phyloP scores from a whole-genome alignment of 2,888 invertebrate genomes.

The Tanaodytes sp. region DNA sequence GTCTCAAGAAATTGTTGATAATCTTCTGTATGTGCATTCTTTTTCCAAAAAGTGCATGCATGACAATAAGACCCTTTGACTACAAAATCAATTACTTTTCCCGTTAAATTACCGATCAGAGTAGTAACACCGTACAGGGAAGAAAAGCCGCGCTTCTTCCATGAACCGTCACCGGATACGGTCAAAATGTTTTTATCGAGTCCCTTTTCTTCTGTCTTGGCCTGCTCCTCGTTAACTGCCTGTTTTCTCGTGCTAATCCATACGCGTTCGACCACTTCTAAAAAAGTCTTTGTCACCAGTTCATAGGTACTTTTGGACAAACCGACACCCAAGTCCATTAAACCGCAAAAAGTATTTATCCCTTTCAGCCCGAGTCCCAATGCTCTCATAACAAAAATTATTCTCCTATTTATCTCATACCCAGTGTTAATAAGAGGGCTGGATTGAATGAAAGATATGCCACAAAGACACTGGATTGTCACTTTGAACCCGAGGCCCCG shows the following conservation, averaged over 20 bases:
- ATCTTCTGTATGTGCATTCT: no score
- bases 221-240: slow-evolving; percentile 8
- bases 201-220: slow-evolving; percentile 13
- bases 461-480: slow-evolving; percentile 23
- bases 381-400: slow-evolving; percentile 55
- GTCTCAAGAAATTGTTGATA: no score
- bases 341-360: slow-evolving; percentile 53
- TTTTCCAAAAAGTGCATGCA: no score
- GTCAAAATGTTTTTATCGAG: slow-evolving; percentile 17
- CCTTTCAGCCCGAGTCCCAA: slow-evolving; percentile 54
- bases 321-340: slow-evolving; percentile 53
- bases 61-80: no score
- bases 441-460: slow-evolving; percentile 11
- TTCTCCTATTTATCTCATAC: slow-evolving; percentile 56
- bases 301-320: slow-evolving; percentile 25
- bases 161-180: slow-evolving; percentile 23
- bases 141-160: slow-evolving; percentile 27
- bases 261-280: slow-evolving; percentile 7
- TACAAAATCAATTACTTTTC: no score
- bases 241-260: slow-evolving; percentile 11
- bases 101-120: slow-evolving; percentile 15
- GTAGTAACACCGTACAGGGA: slow-evolving; percentile 19
- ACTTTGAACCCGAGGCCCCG: slow-evolving; percentile 34
- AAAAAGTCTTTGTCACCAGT: slow-evolving; percentile 10
- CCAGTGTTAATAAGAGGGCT: slow-evolving; percentile 9